Base-by-base conservation (phyloP, 2,113 vertebrate species). In the Anarrhichthys ocellatus region DNA sequence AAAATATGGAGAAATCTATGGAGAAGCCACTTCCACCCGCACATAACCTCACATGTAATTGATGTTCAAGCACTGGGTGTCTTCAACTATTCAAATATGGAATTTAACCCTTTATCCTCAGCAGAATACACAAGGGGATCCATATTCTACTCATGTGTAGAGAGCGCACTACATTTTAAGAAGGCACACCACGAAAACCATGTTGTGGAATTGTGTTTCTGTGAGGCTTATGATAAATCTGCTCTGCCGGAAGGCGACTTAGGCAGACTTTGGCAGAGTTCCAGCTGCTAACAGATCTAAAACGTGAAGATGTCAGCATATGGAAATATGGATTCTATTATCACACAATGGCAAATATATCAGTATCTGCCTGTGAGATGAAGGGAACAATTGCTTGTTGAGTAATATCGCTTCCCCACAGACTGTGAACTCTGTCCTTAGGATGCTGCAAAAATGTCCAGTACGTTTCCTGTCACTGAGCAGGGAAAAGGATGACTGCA, bases 261-360 rank as follows among this genome's bases (percentile, higher is more conserved):
- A 83, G 71, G n/a, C n/a, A 27, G 54, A 59, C 24, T 52, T 81
- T 87, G 90, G 83, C 85, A 76, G 66, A 75, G 48, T 68, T 82
- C 87, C 83, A 90, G 83, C 84, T 87, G 76, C 76, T 84, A 83
- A 88, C 86, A 84, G 82, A 88, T 93, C 65, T 82, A 78, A 65
- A 82, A 87, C 52, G 66, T 91, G 85, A 79, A 61, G 72, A 73
- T 87, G 88, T 92, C 88, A 90, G 78, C 79, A 72, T 78, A 80
- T 73, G 76, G 81, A 93, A 91, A 91, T 92, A 90, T 90, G 85
- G 84, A 80, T 91, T 61, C 79, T 76, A 92, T 93, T 93, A 92
- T 89, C 85, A 83, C 85, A 87, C 76, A 83, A 86, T 81, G 70
- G 80, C 84, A 86, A 82, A 89, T 91, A 88, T 80, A 91, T 91